Base-by-base conservation (phyloP, 2,113 vertebrate species). In the Calonectris borealis region DNA sequence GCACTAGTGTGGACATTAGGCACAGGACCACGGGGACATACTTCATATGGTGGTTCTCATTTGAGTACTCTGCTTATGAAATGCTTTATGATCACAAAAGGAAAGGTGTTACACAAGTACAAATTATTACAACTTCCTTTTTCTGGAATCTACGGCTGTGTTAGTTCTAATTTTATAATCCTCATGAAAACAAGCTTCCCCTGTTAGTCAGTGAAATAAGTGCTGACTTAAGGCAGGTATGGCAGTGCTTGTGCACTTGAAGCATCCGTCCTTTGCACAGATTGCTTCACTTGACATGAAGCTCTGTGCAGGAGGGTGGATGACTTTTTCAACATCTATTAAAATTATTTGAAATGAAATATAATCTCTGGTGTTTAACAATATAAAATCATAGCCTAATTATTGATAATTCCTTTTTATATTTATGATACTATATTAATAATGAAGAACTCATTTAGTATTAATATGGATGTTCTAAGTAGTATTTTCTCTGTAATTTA, bases 401-500 rank as follows among this genome's bases (percentile, higher is more conserved):
- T 94, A 96, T 93, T 92, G 80, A 66, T 90, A 94, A 96, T 96
- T 71, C 75, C 34, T 92, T 94, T 97, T 94, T 93, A 95, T 96
- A 94, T 94, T 84, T 96, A 96, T 96, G 77, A 64, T 79, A 61
- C 42, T 61, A 51, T 90, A 92, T 91, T 97, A 93, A 96, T 97
- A 97, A 98, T 96, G 92, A 97, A 96, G 86, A 96, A 86, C 83
- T 88, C 86, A 94, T 96, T 97, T 96, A 86, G 91, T 95, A 83
- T 97, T 97, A 96, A 96, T 95, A 78, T 65, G 77, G 61, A 69
- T 97, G 75, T 93, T 90, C 76, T 55, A 86, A 97, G 86, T 93
- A 89, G 84, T 78, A 91, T 88, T 95, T 97, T 72, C 73, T 46
- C 49, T 91, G 87, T 96, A 96, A 97, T 98, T 97, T 96, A 95